Conservation (phyloP, 1,140 invertebrate genomes). For the Chrysoperla carnea region DNA sequence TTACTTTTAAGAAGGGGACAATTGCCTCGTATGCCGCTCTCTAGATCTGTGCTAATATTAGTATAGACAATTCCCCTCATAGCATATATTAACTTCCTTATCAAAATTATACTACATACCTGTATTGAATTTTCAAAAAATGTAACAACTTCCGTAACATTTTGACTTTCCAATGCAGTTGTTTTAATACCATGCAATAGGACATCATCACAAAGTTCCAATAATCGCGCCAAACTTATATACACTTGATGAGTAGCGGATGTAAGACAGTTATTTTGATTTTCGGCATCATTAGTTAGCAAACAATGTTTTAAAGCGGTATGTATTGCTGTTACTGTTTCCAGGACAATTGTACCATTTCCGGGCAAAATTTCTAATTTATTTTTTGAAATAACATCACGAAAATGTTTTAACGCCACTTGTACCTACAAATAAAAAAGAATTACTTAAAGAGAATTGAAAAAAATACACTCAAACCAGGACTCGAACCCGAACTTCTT, state of each 20-base stretch:
- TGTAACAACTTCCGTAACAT: slow-evolving; percentile 60
- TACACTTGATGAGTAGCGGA: slow-evolving; percentile 76
- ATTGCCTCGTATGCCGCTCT: too few species aligned
- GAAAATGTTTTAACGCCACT: slow-evolving; percentile 68
- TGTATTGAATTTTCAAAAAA: slow-evolving; percentile 63
- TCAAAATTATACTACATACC: slow-evolving; percentile 20
- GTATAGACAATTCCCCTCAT: too few species aligned
- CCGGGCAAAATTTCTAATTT: slow-evolving; percentile 83
- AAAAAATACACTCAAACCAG: too few species aligned
- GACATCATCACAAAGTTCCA: slow-evolving; percentile 79
- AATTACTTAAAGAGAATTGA: slow-evolving; percentile 1
- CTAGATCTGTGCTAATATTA: too few species aligned
- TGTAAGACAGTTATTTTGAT: slow-evolving; percentile 35
- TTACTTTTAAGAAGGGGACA: too few species aligned
- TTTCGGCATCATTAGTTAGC: background rate
- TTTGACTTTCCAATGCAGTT: slow-evolving; percentile 42
- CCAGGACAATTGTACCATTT: slow-evolving; percentile 80
- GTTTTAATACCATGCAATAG: slow-evolving; percentile 53
- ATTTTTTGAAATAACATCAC: slow-evolving; percentile 79
- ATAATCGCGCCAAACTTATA: slow-evolving; percentile 66
- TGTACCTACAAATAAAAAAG: slow-evolving; percentile 34
- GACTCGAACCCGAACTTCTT: too few species aligned
- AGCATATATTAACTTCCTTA: background rate
- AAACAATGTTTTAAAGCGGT: slow-evolving; percentile 31
- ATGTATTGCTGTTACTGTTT: slow-evolving; percentile 79